Evolutionary conservation across 2,888 invertebrate genomes (phyloP), one percentile per base, ranked within the genome.

Genomic region (Plagodis pulveraria): DNA sequence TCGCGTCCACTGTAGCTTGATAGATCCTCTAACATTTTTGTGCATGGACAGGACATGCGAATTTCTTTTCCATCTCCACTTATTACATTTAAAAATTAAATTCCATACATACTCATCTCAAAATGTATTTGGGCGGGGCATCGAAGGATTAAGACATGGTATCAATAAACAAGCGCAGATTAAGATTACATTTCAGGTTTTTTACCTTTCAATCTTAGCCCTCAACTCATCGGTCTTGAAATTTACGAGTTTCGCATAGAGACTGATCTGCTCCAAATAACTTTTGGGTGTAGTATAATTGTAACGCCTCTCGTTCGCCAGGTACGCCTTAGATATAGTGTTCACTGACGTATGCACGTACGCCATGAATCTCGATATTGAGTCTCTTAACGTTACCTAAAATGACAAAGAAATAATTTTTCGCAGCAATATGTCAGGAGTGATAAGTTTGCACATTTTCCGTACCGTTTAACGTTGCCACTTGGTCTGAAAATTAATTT

Each of bases 251-350:
- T 98, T 98, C 1, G 96, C 94, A 81, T 99, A 99, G 45, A 99
- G 92, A 76, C 96, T 97, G 61, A 99, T 99, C 91, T 98, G 98
- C 81, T 99, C 99, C 52, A 99, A 92, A 89, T 98, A 99, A 66
- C 98, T 98, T 87, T 99, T 99, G 0, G 99, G 99, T 6, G 99
- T 99, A 0, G 99, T 99, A 81, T 99, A 99, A 86, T 99, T 99
- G 84, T 98, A 99, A 47, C 99, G 95, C 49, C 98, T 94, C 79
- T 99, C 99, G 78, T 97, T 98, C 61, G 96, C 95, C 55, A 99
- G 92, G 82, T 97, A 99, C 9, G 96, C 93, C 70, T 96, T 96
- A 9, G 98, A 98, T 78, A 96, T 97, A 44, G 96, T 94, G 81
- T 98, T 99, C 0, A 99, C 99, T 50, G 98, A 97, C 0, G 97